phyloP scores from a whole-genome alignment of 2,797 vertebrate species.

The Saxicola maurus region DNA sequence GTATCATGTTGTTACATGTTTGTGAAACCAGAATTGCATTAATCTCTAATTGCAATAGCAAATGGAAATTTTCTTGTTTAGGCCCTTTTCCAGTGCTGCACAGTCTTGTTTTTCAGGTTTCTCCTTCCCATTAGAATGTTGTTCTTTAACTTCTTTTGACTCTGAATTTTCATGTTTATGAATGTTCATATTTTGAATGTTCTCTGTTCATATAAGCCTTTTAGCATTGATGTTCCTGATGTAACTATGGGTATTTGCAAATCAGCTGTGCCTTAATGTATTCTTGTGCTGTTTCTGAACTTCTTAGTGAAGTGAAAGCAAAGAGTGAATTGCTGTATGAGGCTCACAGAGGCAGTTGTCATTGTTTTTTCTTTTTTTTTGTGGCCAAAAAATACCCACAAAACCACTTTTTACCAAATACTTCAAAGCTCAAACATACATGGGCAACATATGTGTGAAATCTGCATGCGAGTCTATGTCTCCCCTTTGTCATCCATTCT shows the following conservation, averaged over 20 bases:
- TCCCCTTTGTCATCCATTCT: background rate
- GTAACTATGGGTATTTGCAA: background rate
- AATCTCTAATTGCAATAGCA: background rate
- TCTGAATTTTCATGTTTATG: background rate
- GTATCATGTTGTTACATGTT: background rate
- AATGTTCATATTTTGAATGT: background rate
- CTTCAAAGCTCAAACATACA: background rate
- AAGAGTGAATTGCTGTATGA: background rate
- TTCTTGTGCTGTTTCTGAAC: background rate
- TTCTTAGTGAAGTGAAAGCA: background rate
- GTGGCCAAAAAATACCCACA: background rate
- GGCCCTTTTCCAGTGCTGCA: background rate
- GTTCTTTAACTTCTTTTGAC: background rate
- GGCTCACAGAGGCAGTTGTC: background rate
- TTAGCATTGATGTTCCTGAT: background rate
- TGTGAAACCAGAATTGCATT: constrained; percentile 15
- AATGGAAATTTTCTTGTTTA: background rate
- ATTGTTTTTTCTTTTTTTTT: background rate
- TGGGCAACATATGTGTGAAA: background rate
- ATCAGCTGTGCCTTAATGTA: background rate
- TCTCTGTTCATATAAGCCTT: background rate
- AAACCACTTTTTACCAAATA: background rate
- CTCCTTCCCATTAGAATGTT: background rate
- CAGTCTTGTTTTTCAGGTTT: constrained; percentile 32
- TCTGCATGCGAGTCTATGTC: background rate